Evolutionary conservation across 2,797 vertebrate genomes (phyloP).

Genomic region (Cynopterus sphinx): DNA sequence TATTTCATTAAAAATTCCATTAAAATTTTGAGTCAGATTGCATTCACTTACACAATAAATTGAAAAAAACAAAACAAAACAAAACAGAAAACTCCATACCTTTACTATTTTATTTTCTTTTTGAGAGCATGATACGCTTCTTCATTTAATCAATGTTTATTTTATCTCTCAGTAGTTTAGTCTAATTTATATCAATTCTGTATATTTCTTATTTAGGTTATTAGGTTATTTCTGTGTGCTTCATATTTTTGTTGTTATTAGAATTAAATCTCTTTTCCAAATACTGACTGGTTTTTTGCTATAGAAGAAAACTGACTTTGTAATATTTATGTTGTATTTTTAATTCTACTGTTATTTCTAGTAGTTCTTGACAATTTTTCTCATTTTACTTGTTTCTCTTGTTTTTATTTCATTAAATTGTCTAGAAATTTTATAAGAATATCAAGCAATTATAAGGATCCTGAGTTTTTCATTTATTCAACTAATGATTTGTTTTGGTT

Average conservation of each 20-base stretch:
- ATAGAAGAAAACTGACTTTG: background rate
- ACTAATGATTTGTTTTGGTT: background rate
- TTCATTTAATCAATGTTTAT: background rate
- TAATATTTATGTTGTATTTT: background rate
- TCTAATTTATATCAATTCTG: background rate
- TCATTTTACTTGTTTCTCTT: background rate
- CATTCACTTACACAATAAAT: background rate
- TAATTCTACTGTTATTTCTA: background rate
- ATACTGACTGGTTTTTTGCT: background rate
- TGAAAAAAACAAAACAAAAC: background rate
- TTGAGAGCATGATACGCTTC: background rate
- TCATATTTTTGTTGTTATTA: background rate
- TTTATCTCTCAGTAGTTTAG: background rate
- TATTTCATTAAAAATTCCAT: background rate
- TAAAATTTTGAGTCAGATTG: background rate
- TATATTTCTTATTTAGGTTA: background rate
- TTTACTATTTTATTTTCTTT: background rate
- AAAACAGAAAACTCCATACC: too few relatives aligned
- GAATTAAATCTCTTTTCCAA: background rate
- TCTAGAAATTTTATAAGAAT: background rate
- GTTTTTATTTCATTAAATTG: background rate
- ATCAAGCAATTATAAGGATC: background rate
- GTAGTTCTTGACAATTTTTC: background rate
- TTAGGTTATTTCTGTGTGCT: background rate
- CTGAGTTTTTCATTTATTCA: background rate